A percentile compares a stretch with the other conserved stretches of the same genome.
phyloP scores from a whole-genome alignment of 2,113 vertebrate genomes.

The Xyrauchen texanus region DNA sequence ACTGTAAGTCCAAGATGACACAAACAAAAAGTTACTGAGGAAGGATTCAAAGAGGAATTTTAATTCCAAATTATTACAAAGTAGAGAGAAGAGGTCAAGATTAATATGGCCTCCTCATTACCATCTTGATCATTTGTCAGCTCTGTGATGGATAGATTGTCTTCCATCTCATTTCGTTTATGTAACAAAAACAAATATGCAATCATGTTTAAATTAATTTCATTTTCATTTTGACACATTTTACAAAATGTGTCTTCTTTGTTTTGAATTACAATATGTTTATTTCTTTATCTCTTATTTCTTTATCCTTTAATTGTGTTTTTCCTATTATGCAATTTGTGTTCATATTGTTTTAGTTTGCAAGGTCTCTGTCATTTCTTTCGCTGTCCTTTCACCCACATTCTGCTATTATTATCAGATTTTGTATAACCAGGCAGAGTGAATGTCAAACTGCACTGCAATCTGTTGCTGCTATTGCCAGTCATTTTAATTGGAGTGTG shows the following conservation, averaged over 20 bases:
- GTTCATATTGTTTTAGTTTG: slow-evolving; percentile 14
- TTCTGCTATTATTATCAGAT: slow-evolving; percentile 38
- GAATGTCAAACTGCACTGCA: slow-evolving; percentile 37
- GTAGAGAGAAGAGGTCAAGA: neutral
- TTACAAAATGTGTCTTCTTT: too few species aligned
- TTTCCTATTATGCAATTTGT: slow-evolving; percentile 1
- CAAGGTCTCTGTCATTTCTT: neutral
- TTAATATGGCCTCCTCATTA: neutral
- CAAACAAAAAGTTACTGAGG: too few species aligned
- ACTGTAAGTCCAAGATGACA: too few species aligned
- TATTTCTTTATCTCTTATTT: neutral
- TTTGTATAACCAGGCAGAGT: slow-evolving; percentile 21
- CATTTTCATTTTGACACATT: too few species aligned
- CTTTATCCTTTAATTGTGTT: slow-evolving; percentile 1
- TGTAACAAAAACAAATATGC: neutral
- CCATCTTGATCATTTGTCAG: neutral
- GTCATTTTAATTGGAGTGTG: slow-evolving; percentile 64
- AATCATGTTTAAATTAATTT: neutral
- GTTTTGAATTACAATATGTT: too few species aligned
- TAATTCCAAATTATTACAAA: too few species aligned
- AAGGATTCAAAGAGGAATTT: too few species aligned
- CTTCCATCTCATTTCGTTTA: too few species aligned
- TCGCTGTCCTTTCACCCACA: slow-evolving; percentile 12
- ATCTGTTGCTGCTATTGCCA: slow-evolving; percentile 52
- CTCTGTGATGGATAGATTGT: neutral